Evolutionary conservation across 1,140 invertebrate species (phyloP).

Genomic region (Probaryconus sp.): DNA sequence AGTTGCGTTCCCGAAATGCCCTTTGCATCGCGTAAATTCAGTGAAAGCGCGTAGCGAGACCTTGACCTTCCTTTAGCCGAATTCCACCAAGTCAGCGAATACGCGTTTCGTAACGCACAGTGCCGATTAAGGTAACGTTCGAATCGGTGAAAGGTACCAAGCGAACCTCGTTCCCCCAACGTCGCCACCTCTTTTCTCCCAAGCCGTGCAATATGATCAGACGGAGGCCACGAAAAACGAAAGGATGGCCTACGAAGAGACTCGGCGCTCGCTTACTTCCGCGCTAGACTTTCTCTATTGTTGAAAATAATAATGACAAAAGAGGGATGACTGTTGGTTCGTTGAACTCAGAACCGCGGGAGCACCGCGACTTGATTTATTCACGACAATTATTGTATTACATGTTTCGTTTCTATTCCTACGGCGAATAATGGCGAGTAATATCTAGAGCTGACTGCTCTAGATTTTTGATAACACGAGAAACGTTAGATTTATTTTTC

Average conservation of each 20-base stretch:
- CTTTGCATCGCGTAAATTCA: slow-evolving; percentile 53
- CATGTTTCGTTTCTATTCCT: slow-evolving; percentile 31
- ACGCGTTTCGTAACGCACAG: slow-evolving; percentile 67
- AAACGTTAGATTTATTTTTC: too few relatives aligned
- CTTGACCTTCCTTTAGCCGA: slow-evolving; percentile 75
- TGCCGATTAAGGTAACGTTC: slow-evolving; percentile 62
- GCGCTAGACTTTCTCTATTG: slow-evolving; percentile 76
- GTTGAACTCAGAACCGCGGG: slow-evolving; percentile 32
- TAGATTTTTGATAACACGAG: too few relatives aligned
- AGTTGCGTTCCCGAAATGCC: slow-evolving; percentile 42
- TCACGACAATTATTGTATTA: slow-evolving; percentile 16
- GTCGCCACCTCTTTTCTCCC: too few relatives aligned
- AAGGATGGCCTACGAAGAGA: slow-evolving; percentile 61
- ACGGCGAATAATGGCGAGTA: slow-evolving; percentile 10
- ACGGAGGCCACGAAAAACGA: slow-evolving; percentile 67
- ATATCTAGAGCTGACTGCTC: slow-evolving; percentile 13
- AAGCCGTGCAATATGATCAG: slow-evolving; percentile 50
- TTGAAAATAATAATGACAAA: slow-evolving; percentile 65
- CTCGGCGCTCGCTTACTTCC: slow-evolving; percentile 65
- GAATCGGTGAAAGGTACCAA: slow-evolving; percentile 66
- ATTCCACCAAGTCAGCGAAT: slow-evolving; percentile 68
- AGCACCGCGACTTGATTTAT: slow-evolving; percentile 17
- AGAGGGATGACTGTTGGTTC: slow-evolving; percentile 29
- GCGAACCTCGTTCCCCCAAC: slow-evolving; percentile 35
- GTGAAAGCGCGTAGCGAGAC: slow-evolving; percentile 69